Evolutionary conservation across 2,113 vertebrate genomes (phyloP).

Genomic region (Sula dactylatra): DNA sequence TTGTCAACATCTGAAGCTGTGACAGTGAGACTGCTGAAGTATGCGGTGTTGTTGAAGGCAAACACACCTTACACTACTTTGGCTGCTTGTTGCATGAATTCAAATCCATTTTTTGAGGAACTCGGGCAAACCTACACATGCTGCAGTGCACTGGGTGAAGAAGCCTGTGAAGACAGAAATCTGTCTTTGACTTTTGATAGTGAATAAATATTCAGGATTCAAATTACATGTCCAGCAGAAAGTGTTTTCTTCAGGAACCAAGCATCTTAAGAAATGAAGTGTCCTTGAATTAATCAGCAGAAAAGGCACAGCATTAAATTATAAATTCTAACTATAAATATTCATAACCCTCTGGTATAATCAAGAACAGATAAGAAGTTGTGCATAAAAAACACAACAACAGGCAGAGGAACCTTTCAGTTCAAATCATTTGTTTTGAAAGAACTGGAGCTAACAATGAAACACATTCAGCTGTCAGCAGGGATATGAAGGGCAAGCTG

Average conservation of each 20-base stretch:
- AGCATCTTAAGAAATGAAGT: conserved; percentile 71
- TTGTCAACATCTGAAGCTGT: conserved; percentile 42
- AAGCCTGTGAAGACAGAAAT: conserved; percentile 1
- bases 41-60: conserved; percentile 60
- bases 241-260: conserved; percentile 66
- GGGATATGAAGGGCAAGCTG: conserved; percentile 24
- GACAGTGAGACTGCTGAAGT: conserved; percentile 38
- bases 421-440: conserved; percentile 21
- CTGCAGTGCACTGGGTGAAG: conserved; percentile 1
- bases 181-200: conserved; percentile 39
- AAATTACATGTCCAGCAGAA: conserved; percentile 63
- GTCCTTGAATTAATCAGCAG: conserved; percentile 83
- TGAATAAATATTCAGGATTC: conserved; percentile 71
- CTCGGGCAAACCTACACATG: not conserved
- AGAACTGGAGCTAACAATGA: conserved; percentile 30
- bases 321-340: conserved; percentile 81
- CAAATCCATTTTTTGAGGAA: conserved; percentile 42
- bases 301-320: conserved; percentile 78
- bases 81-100: conserved; percentile 34
- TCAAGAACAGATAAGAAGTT: conserved; percentile 79
- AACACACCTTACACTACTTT: conserved; percentile 32
- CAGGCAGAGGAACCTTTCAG: not conserved
- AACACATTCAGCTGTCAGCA: conserved; percentile 11
- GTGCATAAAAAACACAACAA: conserved; percentile 72
- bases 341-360: conserved; percentile 77